phyloP scores from a whole-genome alignment of 1,140 invertebrate species.

The Drosophila erecta region DNA sequence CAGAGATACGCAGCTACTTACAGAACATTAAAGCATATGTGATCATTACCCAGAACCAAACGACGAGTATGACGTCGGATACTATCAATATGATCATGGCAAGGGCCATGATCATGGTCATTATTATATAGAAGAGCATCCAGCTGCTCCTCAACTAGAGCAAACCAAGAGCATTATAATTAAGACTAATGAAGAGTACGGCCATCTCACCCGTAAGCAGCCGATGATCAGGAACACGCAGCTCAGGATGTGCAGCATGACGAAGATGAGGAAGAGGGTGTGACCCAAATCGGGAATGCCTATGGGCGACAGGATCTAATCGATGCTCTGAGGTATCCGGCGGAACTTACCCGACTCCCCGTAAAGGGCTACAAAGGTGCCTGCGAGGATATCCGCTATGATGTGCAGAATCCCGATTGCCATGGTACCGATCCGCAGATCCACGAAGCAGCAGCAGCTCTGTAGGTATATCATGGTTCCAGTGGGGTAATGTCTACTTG shows the following conservation, averaged over 20 bases:
- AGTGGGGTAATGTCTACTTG: too few relatives aligned
- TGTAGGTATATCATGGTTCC: constrained; percentile 66
- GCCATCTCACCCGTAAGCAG: constrained; percentile 25
- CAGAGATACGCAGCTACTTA: constrained; percentile 8
- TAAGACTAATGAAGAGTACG: too few relatives aligned
- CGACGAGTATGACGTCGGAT: constrained; percentile 47
- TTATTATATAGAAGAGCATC: constrained; percentile 53
- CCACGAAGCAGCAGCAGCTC: constrained; percentile 52
- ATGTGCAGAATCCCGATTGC: constrained; percentile 28
- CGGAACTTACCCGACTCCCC: constrained; percentile 52
- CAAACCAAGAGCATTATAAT: not conserved
- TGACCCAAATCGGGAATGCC: constrained; percentile 55
- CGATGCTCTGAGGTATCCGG: not conserved
- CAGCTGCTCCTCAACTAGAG: constrained; percentile 38
- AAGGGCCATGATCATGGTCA: constrained; percentile 28
- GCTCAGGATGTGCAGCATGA: constrained; percentile 43
- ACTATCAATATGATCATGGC: constrained; percentile 49
- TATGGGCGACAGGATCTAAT: not conserved
- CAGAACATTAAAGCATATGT: constrained; percentile 36
- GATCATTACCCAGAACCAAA: constrained; percentile 40
- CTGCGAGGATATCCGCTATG: constrained; percentile 24
- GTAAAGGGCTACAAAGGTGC: constrained; percentile 26
- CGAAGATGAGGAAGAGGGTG: constrained; percentile 39
- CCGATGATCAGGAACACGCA: constrained; percentile 30
- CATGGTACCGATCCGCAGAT: constrained; percentile 53